Percentiles rank a stretch among this genome's conserved stretches.
These are phyloP conservation scores for Acanthurus lineatus DNA, from an alignment of 2,797 vertebrate genomes.

Conservation along the genomic window DNA sequence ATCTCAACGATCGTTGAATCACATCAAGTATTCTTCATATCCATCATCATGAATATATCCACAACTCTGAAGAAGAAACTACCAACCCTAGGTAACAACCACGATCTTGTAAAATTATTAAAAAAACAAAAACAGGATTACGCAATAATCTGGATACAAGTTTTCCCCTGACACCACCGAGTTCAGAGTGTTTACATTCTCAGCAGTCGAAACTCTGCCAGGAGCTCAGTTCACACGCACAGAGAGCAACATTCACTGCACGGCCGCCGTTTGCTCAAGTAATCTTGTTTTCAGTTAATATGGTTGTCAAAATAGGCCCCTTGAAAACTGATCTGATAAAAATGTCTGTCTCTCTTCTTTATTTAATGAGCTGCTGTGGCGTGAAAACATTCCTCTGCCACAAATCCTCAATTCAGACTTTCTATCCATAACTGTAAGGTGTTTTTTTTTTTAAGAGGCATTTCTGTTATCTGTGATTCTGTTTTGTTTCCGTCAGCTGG, in stretches of 20 bases:
- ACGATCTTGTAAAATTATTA: background rate
- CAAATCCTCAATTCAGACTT: background rate
- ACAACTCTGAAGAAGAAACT: background rate
- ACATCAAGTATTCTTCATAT: background rate
- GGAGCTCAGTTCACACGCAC: slow-evolving; percentile 17
- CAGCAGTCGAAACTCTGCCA: background rate
- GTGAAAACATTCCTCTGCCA: background rate
- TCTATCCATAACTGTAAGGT: background rate
- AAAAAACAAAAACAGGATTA: background rate
- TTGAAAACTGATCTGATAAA: background rate
- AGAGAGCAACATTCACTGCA: background rate
- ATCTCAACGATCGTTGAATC: no score
- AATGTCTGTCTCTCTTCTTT: background rate
- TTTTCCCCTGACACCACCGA: background rate
- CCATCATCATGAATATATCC: background rate
- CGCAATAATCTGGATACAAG: background rate
- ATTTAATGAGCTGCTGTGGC: background rate
- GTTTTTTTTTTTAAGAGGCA: background rate
- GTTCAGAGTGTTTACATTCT: slow-evolving; percentile 10
- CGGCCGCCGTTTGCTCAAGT: background rate
- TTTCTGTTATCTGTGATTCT: background rate
- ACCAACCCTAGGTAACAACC: background rate
- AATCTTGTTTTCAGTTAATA: background rate
- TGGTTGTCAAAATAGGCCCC: background rate
- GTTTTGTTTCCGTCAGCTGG: no score